Evolutionary conservation across 2,797 vertebrate genomes (phyloP), one percentile per base, ranked within the genome.

Genomic region (Sebastes iracundus): DNA sequence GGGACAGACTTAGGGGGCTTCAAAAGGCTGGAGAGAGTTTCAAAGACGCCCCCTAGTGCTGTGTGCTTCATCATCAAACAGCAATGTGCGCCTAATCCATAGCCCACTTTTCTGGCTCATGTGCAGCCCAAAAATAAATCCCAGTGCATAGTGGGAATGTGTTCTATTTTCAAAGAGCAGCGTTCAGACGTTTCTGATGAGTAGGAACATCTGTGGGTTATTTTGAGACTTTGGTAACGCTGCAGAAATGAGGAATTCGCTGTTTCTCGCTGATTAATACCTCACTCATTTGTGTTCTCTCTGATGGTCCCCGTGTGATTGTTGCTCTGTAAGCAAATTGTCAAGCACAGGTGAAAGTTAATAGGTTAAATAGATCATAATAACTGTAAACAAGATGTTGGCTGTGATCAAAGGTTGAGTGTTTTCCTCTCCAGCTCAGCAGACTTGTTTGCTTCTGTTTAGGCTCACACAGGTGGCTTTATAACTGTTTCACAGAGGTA

Each of bases 11-110:
- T 62, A 20, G 33, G 72, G 72, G 81, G 72, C 86, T 92, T 93
- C 88, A 93, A 87, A 94, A 82, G 69, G 65, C 81, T 86, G 75
- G 71, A 78, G 87, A 82, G 79, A 75, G 72, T 92, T 92, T 92
- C 81, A 91, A 90, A 92, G 83, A 82, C 73, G 65, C 85, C 86
- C 93, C 85, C 65, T 73, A 76, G 72, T 60, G 72, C 87, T 75
- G 82, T 75, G 85, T 86, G 87, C 85, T 73, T 89, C 88, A 85
- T 94, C 92, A 90, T 94, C 87, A 93, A 94, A 93, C 84, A 89
- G 83, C 88, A 86, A 89, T 46, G 79, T 82, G 75, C 16, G 70
- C 80, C 82, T 91, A 89, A 93, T 92, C 89, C 87, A 77, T 79
- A 93, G 81, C 93, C 87, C 87, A 87, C 87, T 92, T 92, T 42